Evolutionary conservation across 2,113 vertebrate species (phyloP), one percentile per base, ranked within the genome.

Genomic region (Ptyas mucosa): DNA sequence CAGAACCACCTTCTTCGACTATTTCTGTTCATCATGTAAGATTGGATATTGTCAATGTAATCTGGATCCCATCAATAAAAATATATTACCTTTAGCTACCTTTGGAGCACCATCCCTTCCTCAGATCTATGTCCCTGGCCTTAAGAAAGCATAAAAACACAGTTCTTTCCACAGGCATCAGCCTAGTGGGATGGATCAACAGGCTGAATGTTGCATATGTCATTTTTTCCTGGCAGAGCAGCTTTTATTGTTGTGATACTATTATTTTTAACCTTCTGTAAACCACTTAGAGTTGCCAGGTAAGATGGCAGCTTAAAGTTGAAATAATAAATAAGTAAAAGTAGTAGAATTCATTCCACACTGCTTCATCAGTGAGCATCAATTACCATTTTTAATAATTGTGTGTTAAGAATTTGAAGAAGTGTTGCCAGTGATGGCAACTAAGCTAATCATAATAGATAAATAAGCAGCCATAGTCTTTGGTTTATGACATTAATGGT

Each of bases 371-470:
- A 29, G 51, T 1, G n/a, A 43, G 24, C 21, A 18, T 39, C n/a
- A 54, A 39, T 52, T 61, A 51, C n/a, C 49, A 26, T 21, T 69
- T 46, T 53, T 21, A 46, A 53, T 64, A 91, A 89, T 52, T 89
- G 4, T 64, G 49, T n/a, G 11, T 26, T 86, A 0, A 51, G 21
- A 91, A n/a, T 46, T 87, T 34, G 46, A 51, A 11, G 43, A 23
- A 49, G 0, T 89, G 29, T 1, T 91, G 1, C 6, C 0, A 1
- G n/a, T 24, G 7, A 43, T 81, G 14, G 69, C 15, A 34, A 81
- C n/a, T 81, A 4, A 14, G 43, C 8, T 43, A 53, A 43, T 46
- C 29, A 64, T 86, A 58, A 29, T 21, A n/a, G 39, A 57, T 81
- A 75, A 81, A 90, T 52, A 29, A 29, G 2, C 53, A 49, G 9